Evolutionary conservation across 2,888 invertebrate genomes (phyloP), one percentile per base, ranked within the genome.

Genomic region (Andricus curvator): DNA sequence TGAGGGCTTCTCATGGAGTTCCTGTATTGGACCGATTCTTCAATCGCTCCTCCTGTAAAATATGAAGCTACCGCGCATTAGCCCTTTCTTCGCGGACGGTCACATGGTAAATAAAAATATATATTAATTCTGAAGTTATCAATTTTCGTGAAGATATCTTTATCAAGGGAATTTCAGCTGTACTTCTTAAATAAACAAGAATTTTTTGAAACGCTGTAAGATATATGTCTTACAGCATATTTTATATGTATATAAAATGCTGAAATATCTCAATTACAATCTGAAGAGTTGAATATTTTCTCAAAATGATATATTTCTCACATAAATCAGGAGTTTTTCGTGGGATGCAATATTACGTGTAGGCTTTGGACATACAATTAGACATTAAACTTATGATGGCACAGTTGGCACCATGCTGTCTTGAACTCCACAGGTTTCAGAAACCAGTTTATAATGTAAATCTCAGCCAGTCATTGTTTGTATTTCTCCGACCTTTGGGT

Each of bases 391-490:
- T 74, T 74, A 74, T 74, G 74, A 74, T 74, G 74, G 74, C 33
- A 74, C 51, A 33, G 56, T 56, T 74, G 74, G 74, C 20, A 74
- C 51, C 74, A 48, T 74, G 74, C 74, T 51, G 74, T 56, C 56
- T 33, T 20, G 56, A 74, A 51, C 74, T 56, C 68, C 68, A 70
- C 48, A 48, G 68, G 68, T 48, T 44, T 25, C 48, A 74, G 56
- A 74, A 74, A 74, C 74, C 74, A 74, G 74, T 74, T 74, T 74
- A 74, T 51, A 74, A 56, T 74, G 33, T 25, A 74, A 37, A 33
- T 56, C 74, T 74, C 29, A 48, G 70, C 70, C n/a, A 74, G 74
- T 74, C 74, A 74, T 74, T 74, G 74, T 74, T 74, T 56, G 74
- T 56, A 74, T 33, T 74, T 74, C 74, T 33, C 33, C 25, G 29